Conservation (phyloP, 2,113 vertebrate species). For the Campylorhamphus procurvoides region DNA sequence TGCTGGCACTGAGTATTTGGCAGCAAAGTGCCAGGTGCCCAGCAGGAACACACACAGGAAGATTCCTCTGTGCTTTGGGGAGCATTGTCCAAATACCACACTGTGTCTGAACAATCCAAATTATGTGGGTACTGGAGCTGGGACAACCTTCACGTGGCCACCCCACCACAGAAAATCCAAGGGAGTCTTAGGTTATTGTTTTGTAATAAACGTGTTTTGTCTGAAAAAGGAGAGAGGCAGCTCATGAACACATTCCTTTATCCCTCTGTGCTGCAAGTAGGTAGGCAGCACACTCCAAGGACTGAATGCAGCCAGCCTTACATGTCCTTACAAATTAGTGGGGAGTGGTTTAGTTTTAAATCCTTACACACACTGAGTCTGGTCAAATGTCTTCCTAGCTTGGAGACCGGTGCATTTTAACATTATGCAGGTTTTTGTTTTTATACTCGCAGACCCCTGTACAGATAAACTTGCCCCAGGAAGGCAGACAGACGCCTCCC, state of each 20-base stretch:
- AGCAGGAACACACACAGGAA: background rate
- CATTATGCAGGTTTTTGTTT: background rate
- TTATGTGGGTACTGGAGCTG: background rate
- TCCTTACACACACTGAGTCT: fast-evolving
- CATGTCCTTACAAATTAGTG: background rate
- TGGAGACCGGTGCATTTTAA: background rate
- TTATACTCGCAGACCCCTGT: background rate
- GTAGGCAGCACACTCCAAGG: background rate
- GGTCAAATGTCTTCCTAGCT: background rate
- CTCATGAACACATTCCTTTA: background rate
- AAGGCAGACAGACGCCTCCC: background rate
- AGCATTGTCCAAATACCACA: background rate
- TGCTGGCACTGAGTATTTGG: fast-evolving
- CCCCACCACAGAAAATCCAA: background rate
- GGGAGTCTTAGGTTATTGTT: background rate
- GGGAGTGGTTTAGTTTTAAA: background rate
- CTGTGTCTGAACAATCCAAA: background rate
- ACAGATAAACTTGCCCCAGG: background rate
- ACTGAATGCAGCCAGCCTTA: background rate
- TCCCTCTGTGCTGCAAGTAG: background rate
- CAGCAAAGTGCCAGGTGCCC: background rate
- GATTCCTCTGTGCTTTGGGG: background rate
- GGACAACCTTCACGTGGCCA: background rate
- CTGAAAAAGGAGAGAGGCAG: background rate
- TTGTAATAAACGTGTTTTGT: background rate